phyloP scores from a whole-genome alignment of 2,797 vertebrate genomes.

The Urophycis tenuis region DNA sequence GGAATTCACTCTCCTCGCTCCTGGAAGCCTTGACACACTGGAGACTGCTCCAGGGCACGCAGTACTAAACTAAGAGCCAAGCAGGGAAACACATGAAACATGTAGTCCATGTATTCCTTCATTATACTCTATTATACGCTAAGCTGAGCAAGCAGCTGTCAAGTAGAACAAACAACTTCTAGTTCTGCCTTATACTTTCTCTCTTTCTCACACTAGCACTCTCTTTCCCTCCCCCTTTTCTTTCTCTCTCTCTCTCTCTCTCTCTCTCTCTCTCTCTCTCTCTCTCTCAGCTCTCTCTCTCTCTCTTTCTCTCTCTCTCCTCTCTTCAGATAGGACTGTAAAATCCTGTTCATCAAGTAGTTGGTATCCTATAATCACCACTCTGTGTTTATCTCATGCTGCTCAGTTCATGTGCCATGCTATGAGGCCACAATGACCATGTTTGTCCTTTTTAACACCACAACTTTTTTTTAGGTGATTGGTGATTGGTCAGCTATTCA shows the following conservation, averaged over 20 bases:
- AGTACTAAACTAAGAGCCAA: too few species aligned
- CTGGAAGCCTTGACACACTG: too few species aligned
- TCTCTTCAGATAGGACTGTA: constrained; percentile 9
- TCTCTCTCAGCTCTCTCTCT: not conserved
- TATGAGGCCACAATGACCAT: not conserved
- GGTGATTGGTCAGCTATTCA: too few species aligned
- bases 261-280: not conserved
- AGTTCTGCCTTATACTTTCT: constrained; percentile 4
- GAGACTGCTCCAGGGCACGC: too few species aligned
- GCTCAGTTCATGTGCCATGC: constrained; percentile 2
- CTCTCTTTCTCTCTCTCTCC: not conserved
- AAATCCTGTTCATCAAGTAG: constrained; percentile 49
- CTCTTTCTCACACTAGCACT: not conserved
- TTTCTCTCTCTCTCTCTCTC: not conserved
- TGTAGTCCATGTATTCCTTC: constrained; percentile 14
- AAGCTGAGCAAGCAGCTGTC: not conserved
- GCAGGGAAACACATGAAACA: too few species aligned
- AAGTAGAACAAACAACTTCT: not conserved
- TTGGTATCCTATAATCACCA: constrained; percentile 51
- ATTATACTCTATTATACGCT: not conserved
- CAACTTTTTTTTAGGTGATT: not conserved
- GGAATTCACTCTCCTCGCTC: constrained; percentile 27
- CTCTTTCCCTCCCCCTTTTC: not conserved
- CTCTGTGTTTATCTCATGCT: constrained; percentile 6
- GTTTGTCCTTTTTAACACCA: not conserved